phyloP scores from a whole-genome alignment of 2,113 vertebrate species.

The Oryctolagus cuniculus region DNA sequence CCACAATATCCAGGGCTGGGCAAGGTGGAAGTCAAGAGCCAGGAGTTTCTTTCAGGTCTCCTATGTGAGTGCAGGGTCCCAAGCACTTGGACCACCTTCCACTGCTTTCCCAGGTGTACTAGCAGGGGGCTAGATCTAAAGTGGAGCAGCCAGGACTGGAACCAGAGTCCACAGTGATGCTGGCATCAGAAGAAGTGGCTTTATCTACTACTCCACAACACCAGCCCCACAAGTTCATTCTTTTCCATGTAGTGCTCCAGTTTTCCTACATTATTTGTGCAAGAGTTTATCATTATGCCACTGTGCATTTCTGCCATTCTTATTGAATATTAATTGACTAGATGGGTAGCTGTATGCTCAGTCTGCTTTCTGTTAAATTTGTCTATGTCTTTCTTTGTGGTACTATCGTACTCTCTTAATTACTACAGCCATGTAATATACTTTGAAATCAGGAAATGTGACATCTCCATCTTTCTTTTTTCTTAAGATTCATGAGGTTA shows the following conservation, averaged over 20 bases:
- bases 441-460: not conserved
- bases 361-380: not conserved
- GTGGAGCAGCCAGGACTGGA: too few relatives aligned
- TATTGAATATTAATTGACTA: not conserved
- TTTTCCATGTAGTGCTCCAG: not conserved
- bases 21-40: too few relatives aligned
- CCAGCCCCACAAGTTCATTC: not conserved
- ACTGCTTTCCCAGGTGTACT: too few relatives aligned
- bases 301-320: not conserved
- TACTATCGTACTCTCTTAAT: not conserved
- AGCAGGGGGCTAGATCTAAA: too few relatives aligned
- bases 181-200: too few relatives aligned
- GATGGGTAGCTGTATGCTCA: not conserved
- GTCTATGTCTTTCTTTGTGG: not conserved
- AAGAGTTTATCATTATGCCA: not conserved
- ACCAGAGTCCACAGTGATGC: too few relatives aligned
- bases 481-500: not conserved
- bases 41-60: too few relatives aligned
- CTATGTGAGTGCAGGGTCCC: too few relatives aligned
- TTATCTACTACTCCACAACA: too few relatives aligned
- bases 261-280: not conserved
- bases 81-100: too few relatives aligned
- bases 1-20: too few relatives aligned
- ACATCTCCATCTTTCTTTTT: not conserved
- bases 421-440: not conserved